Conservation (phyloP, 2,888 invertebrate genomes). For the Cremastinae sp. region DNA sequence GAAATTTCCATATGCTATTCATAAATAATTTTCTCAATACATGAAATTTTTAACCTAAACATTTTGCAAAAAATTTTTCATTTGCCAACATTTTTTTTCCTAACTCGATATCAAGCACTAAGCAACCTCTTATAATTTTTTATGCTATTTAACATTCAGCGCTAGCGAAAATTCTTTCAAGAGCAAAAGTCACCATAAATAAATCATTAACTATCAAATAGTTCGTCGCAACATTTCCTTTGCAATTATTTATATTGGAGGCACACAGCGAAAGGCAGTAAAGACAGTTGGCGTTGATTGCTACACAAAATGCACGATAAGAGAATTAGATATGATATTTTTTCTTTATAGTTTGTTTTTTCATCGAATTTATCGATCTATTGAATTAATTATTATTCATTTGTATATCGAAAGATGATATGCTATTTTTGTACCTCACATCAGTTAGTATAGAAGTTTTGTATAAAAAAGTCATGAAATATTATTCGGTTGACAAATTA, state of each 20-base stretch:
- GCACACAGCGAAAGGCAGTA: slow-evolving; percentile 71
- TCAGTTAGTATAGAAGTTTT: too few relatives aligned
- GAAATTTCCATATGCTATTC: neutral
- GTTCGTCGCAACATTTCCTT: slow-evolving; percentile 44
- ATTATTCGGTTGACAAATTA: too few relatives aligned
- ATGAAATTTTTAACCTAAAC: neutral
- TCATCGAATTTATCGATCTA: slow-evolving; percentile 17
- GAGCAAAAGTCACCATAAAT: slow-evolving; percentile 12
- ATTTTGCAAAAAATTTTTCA: slow-evolving; percentile 6
- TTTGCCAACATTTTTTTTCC: slow-evolving; percentile 15
- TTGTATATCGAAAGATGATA: slow-evolving; percentile 7
- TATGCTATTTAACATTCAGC: slow-evolving; percentile 12
- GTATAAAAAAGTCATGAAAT: too few relatives aligned
- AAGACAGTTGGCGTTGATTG: slow-evolving; percentile 55
- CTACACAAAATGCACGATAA: slow-evolving; percentile 9
- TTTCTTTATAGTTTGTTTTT: slow-evolving; percentile 9
- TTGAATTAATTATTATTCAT: slow-evolving; percentile 5
- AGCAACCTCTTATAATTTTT: slow-evolving; percentile 32
- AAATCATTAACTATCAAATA: slow-evolving; percentile 40
- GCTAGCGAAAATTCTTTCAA: slow-evolving; percentile 39
- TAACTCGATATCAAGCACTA: slow-evolving; percentile 43
- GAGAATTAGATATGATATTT: slow-evolving; percentile 43
- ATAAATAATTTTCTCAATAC: neutral
- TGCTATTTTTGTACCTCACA: neutral
- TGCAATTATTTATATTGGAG: slow-evolving; percentile 62